Evolutionary conservation across 2,797 vertebrate species (phyloP).

Genomic region (Danio tinwini): DNA sequence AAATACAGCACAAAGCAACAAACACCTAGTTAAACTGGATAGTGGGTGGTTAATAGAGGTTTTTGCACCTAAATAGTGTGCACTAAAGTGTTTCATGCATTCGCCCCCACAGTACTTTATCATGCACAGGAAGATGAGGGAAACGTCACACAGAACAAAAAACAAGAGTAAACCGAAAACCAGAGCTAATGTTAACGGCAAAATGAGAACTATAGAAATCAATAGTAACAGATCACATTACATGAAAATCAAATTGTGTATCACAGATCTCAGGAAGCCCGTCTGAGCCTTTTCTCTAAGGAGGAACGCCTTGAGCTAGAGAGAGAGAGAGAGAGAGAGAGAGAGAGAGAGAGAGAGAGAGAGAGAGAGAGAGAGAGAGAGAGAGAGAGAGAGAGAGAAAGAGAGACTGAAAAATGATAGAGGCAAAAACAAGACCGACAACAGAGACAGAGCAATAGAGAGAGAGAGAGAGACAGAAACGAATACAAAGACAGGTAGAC

Average conservation of each 20-base stretch:
- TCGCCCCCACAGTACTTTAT: not conserved
- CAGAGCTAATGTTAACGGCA: slow-evolving; percentile 66
- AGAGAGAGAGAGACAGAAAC: not conserved
- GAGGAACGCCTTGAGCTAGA: slow-evolving; percentile 53
- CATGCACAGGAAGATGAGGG: not conserved
- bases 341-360: not conserved
- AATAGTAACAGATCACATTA: slow-evolving; percentile 74
- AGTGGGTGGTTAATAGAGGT: not conserved
- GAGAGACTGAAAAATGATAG: slow-evolving; percentile 10
- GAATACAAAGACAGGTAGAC: slow-evolving; percentile 6
- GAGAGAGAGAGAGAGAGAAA: not conserved
- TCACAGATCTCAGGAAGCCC: slow-evolving; percentile 62
- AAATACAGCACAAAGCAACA: not conserved
- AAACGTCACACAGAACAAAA: slow-evolving; percentile 1
- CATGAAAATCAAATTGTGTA: slow-evolving; percentile 68
- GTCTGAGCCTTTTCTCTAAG: slow-evolving; percentile 60
- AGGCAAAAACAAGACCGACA: not conserved
- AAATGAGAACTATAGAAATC: slow-evolving; percentile 70
- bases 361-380: slow-evolving; percentile 10
- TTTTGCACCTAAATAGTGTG: not conserved
- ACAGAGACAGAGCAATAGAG: slow-evolving; percentile 26
- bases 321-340: slow-evolving; percentile 23
- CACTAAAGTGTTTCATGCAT: not conserved
- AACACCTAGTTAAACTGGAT: not conserved
- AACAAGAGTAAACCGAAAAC: slow-evolving; percentile 51